These are phyloP conservation scores for Ditylenchus weischeri DNA, from an alignment of 2,888 invertebrate genomes.

Conservation along the genomic window DNA sequence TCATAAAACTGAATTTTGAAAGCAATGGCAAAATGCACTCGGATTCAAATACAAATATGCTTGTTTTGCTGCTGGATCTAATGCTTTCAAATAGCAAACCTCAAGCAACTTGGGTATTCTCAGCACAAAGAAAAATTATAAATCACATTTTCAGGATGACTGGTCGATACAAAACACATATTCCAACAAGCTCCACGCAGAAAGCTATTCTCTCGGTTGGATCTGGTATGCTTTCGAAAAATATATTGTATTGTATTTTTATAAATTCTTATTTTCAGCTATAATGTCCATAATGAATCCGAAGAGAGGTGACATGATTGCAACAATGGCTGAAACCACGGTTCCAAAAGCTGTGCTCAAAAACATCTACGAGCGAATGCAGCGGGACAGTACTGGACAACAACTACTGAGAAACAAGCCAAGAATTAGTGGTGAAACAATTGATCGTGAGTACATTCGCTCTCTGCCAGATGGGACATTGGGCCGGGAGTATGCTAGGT, in stretches of 20 bases:
- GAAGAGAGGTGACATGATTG: slow-evolving; percentile 78
- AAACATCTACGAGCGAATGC: slow-evolving; percentile 68
- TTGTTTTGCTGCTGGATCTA: too few relatives aligned
- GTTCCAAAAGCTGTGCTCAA: slow-evolving; percentile 65
- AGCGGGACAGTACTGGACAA: slow-evolving; percentile 72
- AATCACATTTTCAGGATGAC: slow-evolving; percentile 15
- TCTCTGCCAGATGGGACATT: slow-evolving; percentile 76
- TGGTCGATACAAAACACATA: slow-evolving; percentile 41
- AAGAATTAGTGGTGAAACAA: slow-evolving; percentile 76
- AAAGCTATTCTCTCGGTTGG: slow-evolving; percentile 76
- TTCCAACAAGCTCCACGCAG: slow-evolving; percentile 68
- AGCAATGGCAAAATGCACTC: too few relatives aligned
- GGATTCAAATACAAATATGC: too few relatives aligned
- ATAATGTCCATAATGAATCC: slow-evolving; percentile 78
- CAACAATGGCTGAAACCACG: slow-evolving; percentile 87
- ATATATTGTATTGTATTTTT: slow-evolving; percentile 61
- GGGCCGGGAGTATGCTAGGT: slow-evolving; percentile 77
- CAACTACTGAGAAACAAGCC: slow-evolving; percentile 75
- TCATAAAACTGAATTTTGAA: too few relatives aligned
- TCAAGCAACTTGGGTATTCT: too few relatives aligned
- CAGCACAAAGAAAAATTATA: too few relatives aligned
- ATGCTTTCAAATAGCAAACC: too few relatives aligned
- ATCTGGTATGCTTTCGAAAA: slow-evolving; percentile 58
- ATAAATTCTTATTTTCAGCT: slow-evolving; percentile 57
- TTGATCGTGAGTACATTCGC: slow-evolving; percentile 73